These are phyloP conservation scores for Pantelozetes paolii DNA, from an alignment of 2,888 invertebrate genomes.

Conservation along the genomic window DNA sequence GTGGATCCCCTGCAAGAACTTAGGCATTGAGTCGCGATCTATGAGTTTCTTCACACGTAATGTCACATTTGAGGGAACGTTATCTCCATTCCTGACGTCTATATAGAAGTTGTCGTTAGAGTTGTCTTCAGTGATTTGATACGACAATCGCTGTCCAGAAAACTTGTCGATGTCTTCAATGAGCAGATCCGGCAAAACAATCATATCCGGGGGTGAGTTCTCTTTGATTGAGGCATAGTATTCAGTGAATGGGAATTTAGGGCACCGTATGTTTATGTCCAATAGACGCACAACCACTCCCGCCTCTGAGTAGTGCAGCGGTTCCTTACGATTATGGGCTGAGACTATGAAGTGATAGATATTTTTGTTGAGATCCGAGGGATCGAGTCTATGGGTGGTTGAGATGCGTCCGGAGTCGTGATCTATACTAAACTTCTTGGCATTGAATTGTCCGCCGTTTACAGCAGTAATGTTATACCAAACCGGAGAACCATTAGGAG, in stretches of 20 bases:
- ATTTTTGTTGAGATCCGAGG: conserved; percentile 46
- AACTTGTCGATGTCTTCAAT: conserved; percentile 49
- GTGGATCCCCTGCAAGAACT: conserved; percentile 48
- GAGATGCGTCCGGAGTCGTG: conserved; percentile 50
- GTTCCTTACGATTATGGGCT: conserved; percentile 47
- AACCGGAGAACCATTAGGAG: conserved; percentile 47
- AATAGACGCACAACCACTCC: conserved; percentile 47
- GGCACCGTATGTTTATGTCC: conserved; percentile 47
- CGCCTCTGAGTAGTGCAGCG: conserved; percentile 45
- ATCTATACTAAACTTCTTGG: conserved; percentile 47
- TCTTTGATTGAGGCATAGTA: conserved; percentile 49
- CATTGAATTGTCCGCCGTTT: conserved; percentile 1
- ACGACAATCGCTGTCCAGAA: conserved; percentile 47
- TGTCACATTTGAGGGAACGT: conserved; percentile 44
- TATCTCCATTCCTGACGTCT: conserved; percentile 43
- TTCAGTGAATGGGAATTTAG: conserved; percentile 49
- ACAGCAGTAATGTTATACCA: conserved; percentile 48
- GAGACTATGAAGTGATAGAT: conserved; percentile 48
- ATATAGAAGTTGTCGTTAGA: conserved; percentile 49
- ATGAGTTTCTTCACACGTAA: conserved; percentile 48
- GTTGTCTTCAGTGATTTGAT: conserved; percentile 49
- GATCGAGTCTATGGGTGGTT: conserved; percentile 49
- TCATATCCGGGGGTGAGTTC: conserved; percentile 47
- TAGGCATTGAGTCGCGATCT: conserved; percentile 49
- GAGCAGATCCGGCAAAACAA: conserved; percentile 48